These are phyloP conservation scores for Autographa gamma DNA, from an alignment of 2,888 invertebrate genomes.

Conservation along the genomic window DNA sequence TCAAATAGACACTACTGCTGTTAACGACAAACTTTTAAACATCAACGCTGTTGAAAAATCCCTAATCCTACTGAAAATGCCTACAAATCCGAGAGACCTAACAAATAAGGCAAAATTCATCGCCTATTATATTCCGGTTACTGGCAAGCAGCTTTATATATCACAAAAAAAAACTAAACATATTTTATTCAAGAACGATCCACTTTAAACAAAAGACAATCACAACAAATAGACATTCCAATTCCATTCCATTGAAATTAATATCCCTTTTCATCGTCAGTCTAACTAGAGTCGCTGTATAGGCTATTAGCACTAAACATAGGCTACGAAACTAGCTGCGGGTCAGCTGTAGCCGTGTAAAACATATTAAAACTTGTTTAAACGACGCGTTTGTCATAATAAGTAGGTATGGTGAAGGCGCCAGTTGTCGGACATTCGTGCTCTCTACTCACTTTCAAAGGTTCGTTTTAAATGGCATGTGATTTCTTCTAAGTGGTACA, in stretches of 20 bases:
- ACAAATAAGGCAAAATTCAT: too few species aligned
- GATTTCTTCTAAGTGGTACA: background rate
- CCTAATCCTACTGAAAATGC: too few species aligned
- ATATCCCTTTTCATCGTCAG: constrained; percentile 11
- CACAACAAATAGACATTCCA: background rate
- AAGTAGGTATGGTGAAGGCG: background rate
- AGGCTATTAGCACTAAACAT: constrained; percentile 18
- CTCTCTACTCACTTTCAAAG: background rate
- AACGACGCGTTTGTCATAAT: constrained; percentile 17
- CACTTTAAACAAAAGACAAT: background rate
- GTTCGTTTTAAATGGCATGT: constrained; percentile 1
- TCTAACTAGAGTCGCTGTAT: background rate
- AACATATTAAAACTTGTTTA: constrained; percentile 22
- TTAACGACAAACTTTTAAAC: too few species aligned
- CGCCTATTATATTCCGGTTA: too few species aligned
- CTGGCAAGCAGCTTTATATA: too few species aligned
- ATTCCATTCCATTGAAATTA: constrained; percentile 8
- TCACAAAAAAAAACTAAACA: background rate
- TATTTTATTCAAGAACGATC: background rate
- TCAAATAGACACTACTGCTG: too few species aligned
- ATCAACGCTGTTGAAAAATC: too few species aligned
- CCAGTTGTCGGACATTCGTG: background rate
- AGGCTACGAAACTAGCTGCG: background rate
- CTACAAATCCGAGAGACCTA: too few species aligned
- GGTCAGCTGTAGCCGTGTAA: background rate